Percentiles rank a stretch among this genome's conserved stretches.
Evolutionary conservation across 35 echinoderm and acorn worm genomes (phyloP).

Genomic region (Diadema setosum): DNA sequence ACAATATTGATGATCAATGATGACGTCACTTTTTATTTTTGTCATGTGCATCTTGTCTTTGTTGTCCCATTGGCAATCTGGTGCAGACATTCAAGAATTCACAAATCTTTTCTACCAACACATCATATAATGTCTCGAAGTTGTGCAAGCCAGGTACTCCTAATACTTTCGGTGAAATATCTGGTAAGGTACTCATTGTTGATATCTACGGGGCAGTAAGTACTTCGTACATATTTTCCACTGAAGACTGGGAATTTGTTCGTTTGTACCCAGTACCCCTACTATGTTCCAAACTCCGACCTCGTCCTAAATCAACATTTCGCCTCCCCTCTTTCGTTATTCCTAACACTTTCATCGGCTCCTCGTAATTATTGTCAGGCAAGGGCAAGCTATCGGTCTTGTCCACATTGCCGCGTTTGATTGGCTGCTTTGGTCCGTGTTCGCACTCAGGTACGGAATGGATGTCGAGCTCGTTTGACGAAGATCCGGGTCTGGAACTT

Average conservation of each 20-base stretch:
- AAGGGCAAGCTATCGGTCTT: neutral
- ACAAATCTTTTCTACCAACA: too few species aligned
- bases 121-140: too few species aligned
- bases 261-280: neutral
- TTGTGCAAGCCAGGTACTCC: too few species aligned
- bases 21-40: too few species aligned
- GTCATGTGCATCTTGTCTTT: too few species aligned
- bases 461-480: neutral
- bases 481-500: neutral
- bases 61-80: too few species aligned
- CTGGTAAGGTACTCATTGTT: too few species aligned
- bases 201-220: neutral
- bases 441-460: neutral
- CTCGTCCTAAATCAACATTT: neutral
- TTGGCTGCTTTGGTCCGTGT: neutral
- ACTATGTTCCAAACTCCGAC: neutral
- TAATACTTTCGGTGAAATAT: too few species aligned
- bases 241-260: neutral
- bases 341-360: neutral
- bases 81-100: too few species aligned
- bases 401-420: neutral
- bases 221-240: slow-evolving; percentile 21
- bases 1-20: too few species aligned
- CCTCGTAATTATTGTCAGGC: neutral
- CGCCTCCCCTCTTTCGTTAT: neutral